Evolutionary conservation across 2,888 invertebrate species (phyloP).

Genomic region (Spilarctia lutea): DNA sequence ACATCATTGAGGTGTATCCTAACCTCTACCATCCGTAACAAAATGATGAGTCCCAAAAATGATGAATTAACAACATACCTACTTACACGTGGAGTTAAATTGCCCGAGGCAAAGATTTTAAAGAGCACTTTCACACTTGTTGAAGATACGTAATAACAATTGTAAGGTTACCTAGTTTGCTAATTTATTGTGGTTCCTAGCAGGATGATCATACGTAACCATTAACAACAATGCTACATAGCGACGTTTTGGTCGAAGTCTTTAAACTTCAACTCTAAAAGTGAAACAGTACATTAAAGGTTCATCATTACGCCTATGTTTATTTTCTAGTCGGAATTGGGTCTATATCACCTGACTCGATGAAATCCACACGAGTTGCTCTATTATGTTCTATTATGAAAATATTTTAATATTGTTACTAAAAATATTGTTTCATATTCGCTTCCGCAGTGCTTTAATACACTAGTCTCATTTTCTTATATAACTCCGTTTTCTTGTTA

Average conservation of each 20-base stretch:
- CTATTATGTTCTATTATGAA: constrained; percentile 54
- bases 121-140: neutral
- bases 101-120: neutral
- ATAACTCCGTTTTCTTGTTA: constrained; percentile 44
- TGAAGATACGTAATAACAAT: neutral
- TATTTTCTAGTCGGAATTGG: neutral
- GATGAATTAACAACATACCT: constrained; percentile 11
- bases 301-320: neutral
- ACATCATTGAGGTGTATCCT: neutral
- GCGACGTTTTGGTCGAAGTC: neutral
- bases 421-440: constrained; percentile 52
- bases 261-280: neutral
- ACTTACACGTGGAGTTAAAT: constrained; percentile 24
- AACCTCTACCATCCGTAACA: neutral
- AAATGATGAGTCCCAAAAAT: neutral
- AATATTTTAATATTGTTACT: constrained; percentile 58
- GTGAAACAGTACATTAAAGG: neutral
- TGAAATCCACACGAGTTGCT: constrained; percentile 7
- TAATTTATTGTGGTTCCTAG: neutral
- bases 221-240: neutral
- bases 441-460: constrained; percentile 37
- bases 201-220: neutral
- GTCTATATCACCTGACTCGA: neutral
- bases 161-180: neutral
- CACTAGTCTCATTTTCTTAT: constrained; percentile 42